phyloP scores from a whole-genome alignment of 2,888 invertebrate genomes.

The Drosophila austrosaltans region DNA sequence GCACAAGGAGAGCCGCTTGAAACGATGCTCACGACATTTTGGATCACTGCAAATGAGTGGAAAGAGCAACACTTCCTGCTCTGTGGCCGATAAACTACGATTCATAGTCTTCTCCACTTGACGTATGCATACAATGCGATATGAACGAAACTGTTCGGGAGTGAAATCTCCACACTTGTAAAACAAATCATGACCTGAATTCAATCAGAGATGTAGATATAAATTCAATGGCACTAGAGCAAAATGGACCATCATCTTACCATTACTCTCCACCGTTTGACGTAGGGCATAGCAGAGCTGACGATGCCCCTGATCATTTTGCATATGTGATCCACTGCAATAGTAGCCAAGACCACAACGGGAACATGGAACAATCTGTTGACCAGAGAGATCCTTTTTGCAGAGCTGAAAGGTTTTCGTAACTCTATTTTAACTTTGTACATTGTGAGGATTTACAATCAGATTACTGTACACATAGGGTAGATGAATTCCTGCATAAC shows the following conservation, averaged over 20 bases:
- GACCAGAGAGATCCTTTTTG: conserved; percentile 74
- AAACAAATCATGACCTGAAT: conserved; percentile 85
- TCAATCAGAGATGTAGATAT: neutral
- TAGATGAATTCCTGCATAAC: neutral
- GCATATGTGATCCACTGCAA: conserved; percentile 86
- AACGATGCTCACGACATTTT: conserved; percentile 85
- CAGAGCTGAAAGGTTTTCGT: conserved; percentile 65
- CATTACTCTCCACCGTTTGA: conserved; percentile 85
- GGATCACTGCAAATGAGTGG: conserved; percentile 86
- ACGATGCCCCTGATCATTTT: conserved; percentile 86
- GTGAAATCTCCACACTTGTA: conserved; percentile 83
- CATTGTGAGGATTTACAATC: too few species aligned
- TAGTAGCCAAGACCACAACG: conserved; percentile 87
- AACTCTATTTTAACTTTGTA: too few species aligned
- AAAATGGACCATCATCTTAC: conserved; percentile 76
- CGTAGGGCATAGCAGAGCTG: conserved; percentile 86
- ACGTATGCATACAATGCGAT: conserved; percentile 87
- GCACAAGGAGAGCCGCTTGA: conserved; percentile 85
- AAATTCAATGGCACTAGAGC: neutral
- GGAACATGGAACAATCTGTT: conserved; percentile 78
- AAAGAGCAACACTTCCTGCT: conserved; percentile 88
- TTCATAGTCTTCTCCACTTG: conserved; percentile 86
- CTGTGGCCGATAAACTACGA: conserved; percentile 86
- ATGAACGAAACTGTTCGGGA: conserved; percentile 86
- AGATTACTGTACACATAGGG: too few species aligned